Evolutionary conservation across 2,113 vertebrate species (phyloP).

Genomic region (Ciconia maguari): DNA sequence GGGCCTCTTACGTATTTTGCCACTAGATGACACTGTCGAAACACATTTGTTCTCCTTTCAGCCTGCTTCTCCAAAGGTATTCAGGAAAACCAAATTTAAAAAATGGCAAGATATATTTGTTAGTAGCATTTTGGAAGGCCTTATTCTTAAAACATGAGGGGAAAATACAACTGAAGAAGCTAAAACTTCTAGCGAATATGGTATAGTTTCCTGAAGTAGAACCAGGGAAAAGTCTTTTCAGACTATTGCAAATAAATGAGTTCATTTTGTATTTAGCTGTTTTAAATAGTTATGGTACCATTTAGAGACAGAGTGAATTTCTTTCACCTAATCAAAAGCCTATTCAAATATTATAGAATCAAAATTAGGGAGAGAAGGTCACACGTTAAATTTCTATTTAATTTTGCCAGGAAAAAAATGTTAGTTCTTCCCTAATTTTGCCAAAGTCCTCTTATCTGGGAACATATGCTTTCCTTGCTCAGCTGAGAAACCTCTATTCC

Average conservation of each 20-base stretch:
- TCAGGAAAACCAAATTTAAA: background rate
- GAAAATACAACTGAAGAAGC: background rate
- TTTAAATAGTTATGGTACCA: background rate
- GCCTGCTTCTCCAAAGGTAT: background rate
- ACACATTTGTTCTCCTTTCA: slow-evolving; percentile 13
- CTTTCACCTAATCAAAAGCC: background rate
- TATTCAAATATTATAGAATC: background rate
- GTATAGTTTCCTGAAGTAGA: background rate
- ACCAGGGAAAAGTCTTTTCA: background rate
- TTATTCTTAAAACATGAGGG: background rate
- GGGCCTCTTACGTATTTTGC: background rate
- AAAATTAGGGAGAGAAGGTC: background rate
- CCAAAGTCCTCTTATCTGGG: background rate
- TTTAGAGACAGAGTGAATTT: background rate
- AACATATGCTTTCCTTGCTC: background rate
- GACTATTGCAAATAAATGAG: background rate
- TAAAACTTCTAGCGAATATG: background rate
- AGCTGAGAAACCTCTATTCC: background rate
- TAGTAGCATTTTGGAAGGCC: background rate
- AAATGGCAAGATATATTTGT: background rate
- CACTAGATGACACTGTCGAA: slow-evolving; percentile 72
- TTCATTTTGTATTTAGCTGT: background rate
- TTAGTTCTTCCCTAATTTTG: background rate
- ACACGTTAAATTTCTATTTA: background rate
- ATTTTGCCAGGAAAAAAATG: background rate